Base-by-base conservation (phyloP, 2,888 invertebrate genomes). In the Venustoraphidia nigricollis region DNA sequence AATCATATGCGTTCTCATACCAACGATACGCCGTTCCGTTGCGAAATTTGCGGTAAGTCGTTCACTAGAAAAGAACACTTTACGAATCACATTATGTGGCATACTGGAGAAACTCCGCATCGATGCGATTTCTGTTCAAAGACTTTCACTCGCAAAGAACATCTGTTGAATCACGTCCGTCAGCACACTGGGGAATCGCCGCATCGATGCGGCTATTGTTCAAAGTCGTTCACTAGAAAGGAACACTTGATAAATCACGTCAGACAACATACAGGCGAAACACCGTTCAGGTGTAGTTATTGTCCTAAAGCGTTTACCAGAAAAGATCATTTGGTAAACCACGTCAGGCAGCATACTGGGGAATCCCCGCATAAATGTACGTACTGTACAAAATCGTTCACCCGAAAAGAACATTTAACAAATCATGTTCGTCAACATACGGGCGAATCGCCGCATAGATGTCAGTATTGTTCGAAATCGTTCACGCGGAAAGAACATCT, bases 61-160 rank as follows among this genome's bases (percentile, higher is more conserved):
- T 89, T 89, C 68, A 87, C 87, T 52, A 76, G 88, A 64, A 89
- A 88, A 72, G 89, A 89, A 71, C 88, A 89, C 69, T 87, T 86
- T 72, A 85, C 83, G 77, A 87, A 87, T 73, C 87, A 88, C 71
- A 86, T 88, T 66, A 75, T 88, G 77, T 87, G 87, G 87, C 87
- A 88, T 66, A 86, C 87, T 68, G 77, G 83, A 42, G 85, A 83
- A 63, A 83, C 83, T 1, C 83, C 83, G 14, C 83, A 83, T 62
- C 77, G 83, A 42, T 84, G 84, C 61, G 83, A 83, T 62, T 83
- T 83, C 66, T 84, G 84, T 62, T 82, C 83, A 17, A 83, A 84
- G 65, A 83, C 83, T 8, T 84, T 84, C 64, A 83, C 83, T 1
- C 73, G 83, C 54, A 83, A 84, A 62, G 83, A 84, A 64, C 83